A percentile compares a stretch with the other conserved stretches of the same genome.
These are phyloP conservation scores for Watsonalla binaria DNA, from an alignment of 2,888 invertebrate genomes.

Conservation along the genomic window DNA sequence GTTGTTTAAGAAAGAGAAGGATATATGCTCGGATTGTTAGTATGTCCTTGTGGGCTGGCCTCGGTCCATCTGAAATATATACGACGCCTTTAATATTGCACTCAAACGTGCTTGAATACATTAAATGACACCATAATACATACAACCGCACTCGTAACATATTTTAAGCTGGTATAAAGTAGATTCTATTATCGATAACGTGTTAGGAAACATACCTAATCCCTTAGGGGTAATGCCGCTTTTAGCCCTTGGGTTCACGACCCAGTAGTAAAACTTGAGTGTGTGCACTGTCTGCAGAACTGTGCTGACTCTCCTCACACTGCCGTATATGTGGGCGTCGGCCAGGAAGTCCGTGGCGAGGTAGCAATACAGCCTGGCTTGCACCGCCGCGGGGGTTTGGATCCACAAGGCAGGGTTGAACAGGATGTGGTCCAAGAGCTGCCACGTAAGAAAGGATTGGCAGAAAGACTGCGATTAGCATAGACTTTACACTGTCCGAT, in stretches of 20 bases:
- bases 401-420: slow-evolving; percentile 99
- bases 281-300: slow-evolving; percentile 99
- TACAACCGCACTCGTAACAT: too few species aligned
- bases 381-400: slow-evolving; percentile 97
- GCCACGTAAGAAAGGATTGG: slow-evolving; percentile 94
- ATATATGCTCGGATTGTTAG: slow-evolving; percentile 96
- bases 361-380: slow-evolving; percentile 97
- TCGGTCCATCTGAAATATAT: slow-evolving; percentile 87
- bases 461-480: slow-evolving; percentile 91
- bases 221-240: slow-evolving; percentile 98
- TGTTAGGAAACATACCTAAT: slow-evolving; percentile 82
- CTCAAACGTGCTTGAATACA: too few species aligned
- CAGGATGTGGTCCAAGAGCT: slow-evolving; percentile 98
- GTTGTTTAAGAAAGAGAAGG: slow-evolving; percentile 95
- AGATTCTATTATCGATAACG: neutral
- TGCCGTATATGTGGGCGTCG: slow-evolving; percentile 98
- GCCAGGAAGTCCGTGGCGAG: slow-evolving; percentile 99
- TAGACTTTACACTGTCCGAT: slow-evolving; percentile 72
- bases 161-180: neutral
- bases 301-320: slow-evolving; percentile 96
- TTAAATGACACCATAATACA: too few species aligned
- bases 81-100: neutral
- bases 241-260: slow-evolving; percentile 95
- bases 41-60: slow-evolving; percentile 96
- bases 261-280: slow-evolving; percentile 99